Evolutionary conservation across 1,140 invertebrate genomes (phyloP), one percentile per base, ranked within the genome.

Genomic region (Diprion similis): DNA sequence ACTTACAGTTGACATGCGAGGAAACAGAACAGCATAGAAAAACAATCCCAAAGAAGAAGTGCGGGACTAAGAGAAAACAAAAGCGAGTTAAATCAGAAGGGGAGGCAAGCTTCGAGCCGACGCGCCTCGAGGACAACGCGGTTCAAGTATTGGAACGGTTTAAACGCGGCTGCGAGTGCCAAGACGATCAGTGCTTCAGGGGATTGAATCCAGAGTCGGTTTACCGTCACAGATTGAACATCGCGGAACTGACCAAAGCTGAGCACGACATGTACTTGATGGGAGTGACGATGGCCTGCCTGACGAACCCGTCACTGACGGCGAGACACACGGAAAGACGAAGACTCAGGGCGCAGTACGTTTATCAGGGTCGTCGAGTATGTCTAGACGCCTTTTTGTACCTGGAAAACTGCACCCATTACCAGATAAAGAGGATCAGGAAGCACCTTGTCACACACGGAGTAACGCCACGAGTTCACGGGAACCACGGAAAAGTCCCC

Each of bases 351-450:
- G 92, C 93, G 0, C 92, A 93, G 68, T 95, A 95, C 82, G 92
- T 94, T 15, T 94, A 92, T 84, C 92, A 94, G 81, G 93, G 93
- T 3, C 89, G 93, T 73, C 89, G 93, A 79, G 93, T 95, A 17
- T 95, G 94, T 80, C 82, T 95, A 48, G 93, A 94, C 81, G 93
- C 94, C 45, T 95, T 95, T 81, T 86, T 95, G 46, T 95, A 94
- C 84, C 85, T 95, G 59, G 94, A 95, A 81, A 95, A 95, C 86
- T 94, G 93, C 74, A 95, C 93, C 7, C 92, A 93, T 83, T 95
- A 95, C 85, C 93, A 95, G 81, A 86, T 95, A 24, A 95, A 95
- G 82, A 86, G 93, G 67, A 94, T 95, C 75, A 85, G 94, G 74
- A 94, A 94, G 79, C 94, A 95, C 84, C 89, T 95, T 1, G 93